These are phyloP conservation scores for Platygyra sinensis DNA, from an alignment of 64 coral and sea anemone genomes.

Conservation along the genomic window DNA sequence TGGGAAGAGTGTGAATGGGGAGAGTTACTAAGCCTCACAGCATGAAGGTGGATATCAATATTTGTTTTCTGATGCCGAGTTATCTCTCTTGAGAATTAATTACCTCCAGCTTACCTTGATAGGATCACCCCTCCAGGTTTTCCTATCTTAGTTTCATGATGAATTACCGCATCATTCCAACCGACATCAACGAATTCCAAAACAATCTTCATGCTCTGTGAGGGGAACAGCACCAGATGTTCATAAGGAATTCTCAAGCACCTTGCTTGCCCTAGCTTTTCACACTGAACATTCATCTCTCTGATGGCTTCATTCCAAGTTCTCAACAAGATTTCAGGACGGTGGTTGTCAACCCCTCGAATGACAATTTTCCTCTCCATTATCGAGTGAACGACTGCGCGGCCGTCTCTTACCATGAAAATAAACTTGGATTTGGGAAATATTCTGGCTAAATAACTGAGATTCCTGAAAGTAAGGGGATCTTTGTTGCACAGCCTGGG, in stretches of 20 bases:
- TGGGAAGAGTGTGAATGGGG: no score
- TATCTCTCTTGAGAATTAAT: not conserved
- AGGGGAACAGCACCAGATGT: conserved; percentile 75
- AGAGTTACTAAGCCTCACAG: no score
- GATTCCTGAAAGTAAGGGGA: conserved; percentile 85
- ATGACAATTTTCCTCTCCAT: conserved; percentile 75
- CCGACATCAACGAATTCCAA: conserved; percentile 65
- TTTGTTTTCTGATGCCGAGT: not conserved
- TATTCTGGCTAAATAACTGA: conserved; percentile 80
- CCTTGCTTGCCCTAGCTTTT: conserved; percentile 29
- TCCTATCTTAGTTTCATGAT: conserved; percentile 77
- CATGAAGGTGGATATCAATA: not conserved
- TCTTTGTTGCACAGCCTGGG: conserved; percentile 89
- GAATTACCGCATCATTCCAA: conserved; percentile 87
- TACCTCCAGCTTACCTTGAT: conserved; percentile 54
- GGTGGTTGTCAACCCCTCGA: conserved; percentile 29
- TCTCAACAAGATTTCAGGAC: conserved; percentile 48
- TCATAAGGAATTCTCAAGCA: conserved; percentile 89
- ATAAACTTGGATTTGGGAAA: conserved; percentile 93
- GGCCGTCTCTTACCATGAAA: conserved; percentile 90
- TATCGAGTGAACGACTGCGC: conserved; percentile 91
- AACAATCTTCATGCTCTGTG: conserved; percentile 65
- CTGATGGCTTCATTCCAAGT: conserved; percentile 70
- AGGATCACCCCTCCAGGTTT: conserved; percentile 77
- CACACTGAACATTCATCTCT: conserved; percentile 75